Conservation (phyloP, 2,113 vertebrate genomes). For the Notechis scutatus region DNA sequence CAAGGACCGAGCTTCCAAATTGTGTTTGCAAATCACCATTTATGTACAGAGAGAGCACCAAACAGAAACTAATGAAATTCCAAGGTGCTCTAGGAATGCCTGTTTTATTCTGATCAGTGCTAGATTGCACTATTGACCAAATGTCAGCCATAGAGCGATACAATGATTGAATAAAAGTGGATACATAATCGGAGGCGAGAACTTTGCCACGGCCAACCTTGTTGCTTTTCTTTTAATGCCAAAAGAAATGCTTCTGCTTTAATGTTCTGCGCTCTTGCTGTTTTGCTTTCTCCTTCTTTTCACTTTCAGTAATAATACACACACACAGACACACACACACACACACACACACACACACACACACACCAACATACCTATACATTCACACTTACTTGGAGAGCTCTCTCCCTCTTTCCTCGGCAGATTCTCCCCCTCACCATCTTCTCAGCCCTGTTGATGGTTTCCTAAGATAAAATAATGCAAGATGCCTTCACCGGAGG, state of each 20-base stretch:
- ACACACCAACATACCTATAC: neutral
- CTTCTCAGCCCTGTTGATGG: slow-evolving; percentile 42
- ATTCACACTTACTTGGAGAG: neutral
- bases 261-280: slow-evolving; percentile 28
- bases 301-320: neutral
- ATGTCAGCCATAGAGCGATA: slow-evolving; percentile 79
- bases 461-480: slow-evolving; percentile 69
- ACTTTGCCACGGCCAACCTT: slow-evolving; percentile 75
- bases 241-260: slow-evolving; percentile 65
- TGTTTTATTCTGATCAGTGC: slow-evolving; percentile 86
- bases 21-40: slow-evolving; percentile 77
- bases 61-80: slow-evolving; percentile 89
- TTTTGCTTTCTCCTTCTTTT: slow-evolving; percentile 1
- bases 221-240: slow-evolving; percentile 66
- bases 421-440: slow-evolving; percentile 41
- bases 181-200: slow-evolving; percentile 83
- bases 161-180: slow-evolving; percentile 90
- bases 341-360: too few species aligned
- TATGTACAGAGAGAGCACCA: slow-evolving; percentile 76
- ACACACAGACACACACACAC: too few species aligned
- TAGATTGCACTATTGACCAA: slow-evolving; percentile 97
- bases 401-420: slow-evolving; percentile 19
- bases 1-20: slow-evolving; percentile 64
- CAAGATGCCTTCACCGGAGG: slow-evolving; percentile 64
- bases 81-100: slow-evolving; percentile 78